Evolutionary conservation across 1,140 invertebrate genomes (phyloP).

Genomic region (Eumeta japonica): DNA sequence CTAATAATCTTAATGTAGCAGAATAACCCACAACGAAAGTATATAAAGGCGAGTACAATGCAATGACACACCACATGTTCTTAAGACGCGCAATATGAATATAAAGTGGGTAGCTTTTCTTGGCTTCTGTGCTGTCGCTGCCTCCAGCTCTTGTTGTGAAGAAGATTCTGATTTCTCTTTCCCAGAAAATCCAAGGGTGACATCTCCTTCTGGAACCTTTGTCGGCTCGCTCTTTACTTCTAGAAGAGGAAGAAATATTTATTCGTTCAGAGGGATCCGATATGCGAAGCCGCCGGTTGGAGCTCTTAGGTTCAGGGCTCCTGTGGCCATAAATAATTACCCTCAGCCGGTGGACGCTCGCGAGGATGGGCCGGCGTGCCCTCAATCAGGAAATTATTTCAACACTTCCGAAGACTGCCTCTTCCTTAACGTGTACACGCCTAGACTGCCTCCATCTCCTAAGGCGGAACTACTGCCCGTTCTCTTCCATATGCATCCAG

Average conservation of each 20-base stretch:
- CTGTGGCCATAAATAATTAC: constrained; percentile 59
- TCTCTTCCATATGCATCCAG: constrained; percentile 58
- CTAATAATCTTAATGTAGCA: too few relatives aligned
- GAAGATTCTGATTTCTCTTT: too few relatives aligned
- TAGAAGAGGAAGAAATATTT: constrained; percentile 37
- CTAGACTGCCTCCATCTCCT: constrained; percentile 21
- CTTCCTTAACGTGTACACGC: constrained; percentile 65
- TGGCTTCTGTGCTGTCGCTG: too few relatives aligned
- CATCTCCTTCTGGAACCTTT: constrained; percentile 19
- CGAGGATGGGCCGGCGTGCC: constrained; percentile 60
- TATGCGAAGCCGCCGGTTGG: constrained; percentile 73
- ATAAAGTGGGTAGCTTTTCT: too few relatives aligned
- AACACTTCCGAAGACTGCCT: constrained; percentile 68
- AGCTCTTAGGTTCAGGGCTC: constrained; percentile 58
- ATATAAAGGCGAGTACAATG: too few relatives aligned
- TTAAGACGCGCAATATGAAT: too few relatives aligned
- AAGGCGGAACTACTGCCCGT: constrained; percentile 47
- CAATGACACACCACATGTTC: too few relatives aligned
- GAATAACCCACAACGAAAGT: too few relatives aligned
- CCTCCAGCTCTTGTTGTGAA: too few relatives aligned
- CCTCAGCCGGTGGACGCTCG: constrained; percentile 56
- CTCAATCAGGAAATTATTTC: constrained; percentile 31
- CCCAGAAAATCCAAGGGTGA: too few relatives aligned
- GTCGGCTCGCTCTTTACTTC: constrained; percentile 30
- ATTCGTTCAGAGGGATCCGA: constrained; percentile 66